Evolutionary conservation across 2,797 vertebrate genomes (phyloP).

Genomic region (Limosa lapponica): DNA sequence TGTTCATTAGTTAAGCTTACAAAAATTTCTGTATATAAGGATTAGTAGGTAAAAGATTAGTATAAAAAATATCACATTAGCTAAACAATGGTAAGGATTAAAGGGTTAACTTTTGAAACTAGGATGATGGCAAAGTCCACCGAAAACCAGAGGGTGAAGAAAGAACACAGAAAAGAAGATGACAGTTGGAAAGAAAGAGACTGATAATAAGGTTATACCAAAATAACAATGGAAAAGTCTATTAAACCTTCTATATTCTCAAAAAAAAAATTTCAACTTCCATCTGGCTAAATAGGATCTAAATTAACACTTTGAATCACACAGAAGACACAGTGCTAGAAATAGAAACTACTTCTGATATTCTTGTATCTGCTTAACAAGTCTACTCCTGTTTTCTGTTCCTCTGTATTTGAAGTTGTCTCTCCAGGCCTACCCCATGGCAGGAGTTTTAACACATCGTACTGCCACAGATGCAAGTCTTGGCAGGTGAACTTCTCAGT

Average conservation of each 20-base stretch:
- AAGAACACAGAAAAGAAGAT: background rate
- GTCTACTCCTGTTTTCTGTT: background rate
- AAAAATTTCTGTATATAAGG: background rate
- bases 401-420: background rate
- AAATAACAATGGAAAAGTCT: conserved; percentile 35
- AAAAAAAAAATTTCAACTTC: background rate
- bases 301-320: conserved; percentile 25
- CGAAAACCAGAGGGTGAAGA: background rate
- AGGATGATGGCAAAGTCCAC: background rate
- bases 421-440: background rate
- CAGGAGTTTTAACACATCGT: background rate
- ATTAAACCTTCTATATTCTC: background rate
- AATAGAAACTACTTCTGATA: background rate
- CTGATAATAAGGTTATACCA: background rate
- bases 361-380: background rate
- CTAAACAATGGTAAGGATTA: background rate
- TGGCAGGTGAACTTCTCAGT: background rate
- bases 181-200: background rate
- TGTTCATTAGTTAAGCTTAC: conserved; percentile 6
- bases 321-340: background rate
- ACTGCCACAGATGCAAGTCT: background rate
- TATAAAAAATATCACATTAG: background rate
- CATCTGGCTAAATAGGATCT: conserved; percentile 13
- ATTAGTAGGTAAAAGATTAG: conserved; percentile 39
- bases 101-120: background rate